Percentiles rank a stretch among this genome's conserved stretches.
These are phyloP conservation scores for Orchesellides sinensis DNA, from an alignment of 2,888 invertebrate species.

Conservation along the genomic window DNA sequence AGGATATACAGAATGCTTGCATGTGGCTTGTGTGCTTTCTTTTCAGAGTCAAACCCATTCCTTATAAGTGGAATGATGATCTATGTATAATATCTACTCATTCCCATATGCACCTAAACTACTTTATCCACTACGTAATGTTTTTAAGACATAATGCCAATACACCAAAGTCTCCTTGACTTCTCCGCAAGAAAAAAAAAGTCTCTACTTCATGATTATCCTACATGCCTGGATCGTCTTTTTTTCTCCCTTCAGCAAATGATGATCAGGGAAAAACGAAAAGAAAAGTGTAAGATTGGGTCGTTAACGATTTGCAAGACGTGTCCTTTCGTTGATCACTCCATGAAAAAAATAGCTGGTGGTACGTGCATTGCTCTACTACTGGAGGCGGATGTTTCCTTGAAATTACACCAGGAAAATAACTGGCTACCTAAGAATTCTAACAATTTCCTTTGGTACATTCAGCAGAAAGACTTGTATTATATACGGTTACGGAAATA, in stretches of 20 bases:
- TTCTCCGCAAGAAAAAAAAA: not conserved
- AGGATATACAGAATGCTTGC: not conserved
- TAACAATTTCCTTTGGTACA: constrained; percentile 6
- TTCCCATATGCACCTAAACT: not conserved
- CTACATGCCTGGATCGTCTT: constrained; percentile 2
- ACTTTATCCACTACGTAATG: not conserved
- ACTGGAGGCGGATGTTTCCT: not conserved
- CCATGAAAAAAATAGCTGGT: too few species aligned
- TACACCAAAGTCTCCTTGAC: constrained; percentile 13
- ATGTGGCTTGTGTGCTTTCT: too few species aligned
- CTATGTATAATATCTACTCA: not conserved
- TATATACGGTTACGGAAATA: too few species aligned
- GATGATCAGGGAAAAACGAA: constrained; percentile 20
- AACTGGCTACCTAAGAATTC: constrained; percentile 1
- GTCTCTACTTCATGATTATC: not conserved
- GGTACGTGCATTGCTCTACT: not conserved
- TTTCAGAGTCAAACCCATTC: constrained; percentile 2
- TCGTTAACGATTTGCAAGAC: constrained; percentile 54
- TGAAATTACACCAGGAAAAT: not conserved
- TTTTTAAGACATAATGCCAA: constrained; percentile 17
- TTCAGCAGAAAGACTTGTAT: not conserved
- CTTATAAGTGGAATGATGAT: not conserved
- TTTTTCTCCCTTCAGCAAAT: constrained; percentile 22
- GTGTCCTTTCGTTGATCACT: constrained; percentile 43
- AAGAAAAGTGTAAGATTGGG: constrained; percentile 36